Evolutionary conservation across 2,797 vertebrate species (phyloP).

Genomic region (Coccyzus lansbergi): DNA sequence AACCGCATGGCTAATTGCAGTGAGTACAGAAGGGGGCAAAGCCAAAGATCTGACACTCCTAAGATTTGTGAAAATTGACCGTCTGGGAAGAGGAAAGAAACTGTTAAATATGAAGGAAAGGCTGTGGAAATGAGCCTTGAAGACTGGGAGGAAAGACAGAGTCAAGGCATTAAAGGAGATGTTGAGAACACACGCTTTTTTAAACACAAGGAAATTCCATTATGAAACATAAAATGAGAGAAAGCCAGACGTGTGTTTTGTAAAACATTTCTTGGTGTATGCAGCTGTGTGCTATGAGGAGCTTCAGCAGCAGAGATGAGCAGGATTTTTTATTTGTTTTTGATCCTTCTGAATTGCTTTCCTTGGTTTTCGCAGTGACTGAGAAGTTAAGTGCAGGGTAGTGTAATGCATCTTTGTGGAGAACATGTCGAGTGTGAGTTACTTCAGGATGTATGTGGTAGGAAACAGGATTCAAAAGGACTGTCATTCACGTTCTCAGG

Average conservation of each 20-base stretch:
- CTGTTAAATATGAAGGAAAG: background rate
- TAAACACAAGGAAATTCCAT: background rate
- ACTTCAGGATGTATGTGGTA: background rate
- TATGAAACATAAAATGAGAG: accelerated
- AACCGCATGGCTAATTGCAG: background rate
- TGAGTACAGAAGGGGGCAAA: background rate
- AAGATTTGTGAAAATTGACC: background rate
- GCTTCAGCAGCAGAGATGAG: background rate
- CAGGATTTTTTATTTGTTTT: background rate
- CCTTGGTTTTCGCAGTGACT: background rate
- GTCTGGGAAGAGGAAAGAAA: background rate
- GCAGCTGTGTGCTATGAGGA: background rate
- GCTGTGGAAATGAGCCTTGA: background rate
- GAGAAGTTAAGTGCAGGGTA: background rate
- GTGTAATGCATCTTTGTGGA: background rate
- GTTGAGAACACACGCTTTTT: accelerated
- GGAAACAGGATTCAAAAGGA: background rate
- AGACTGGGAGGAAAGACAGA: background rate
- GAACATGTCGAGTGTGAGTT: background rate
- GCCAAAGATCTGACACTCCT: background rate
- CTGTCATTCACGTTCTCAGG: background rate
- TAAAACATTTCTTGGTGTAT: background rate
- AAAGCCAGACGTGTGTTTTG: background rate
- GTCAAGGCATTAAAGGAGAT: background rate
- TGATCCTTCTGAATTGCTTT: background rate